Evolutionary conservation across 1,140 invertebrate genomes (phyloP), one percentile per base, ranked within the genome.

Genomic region (Choristoneura fumiferana): DNA sequence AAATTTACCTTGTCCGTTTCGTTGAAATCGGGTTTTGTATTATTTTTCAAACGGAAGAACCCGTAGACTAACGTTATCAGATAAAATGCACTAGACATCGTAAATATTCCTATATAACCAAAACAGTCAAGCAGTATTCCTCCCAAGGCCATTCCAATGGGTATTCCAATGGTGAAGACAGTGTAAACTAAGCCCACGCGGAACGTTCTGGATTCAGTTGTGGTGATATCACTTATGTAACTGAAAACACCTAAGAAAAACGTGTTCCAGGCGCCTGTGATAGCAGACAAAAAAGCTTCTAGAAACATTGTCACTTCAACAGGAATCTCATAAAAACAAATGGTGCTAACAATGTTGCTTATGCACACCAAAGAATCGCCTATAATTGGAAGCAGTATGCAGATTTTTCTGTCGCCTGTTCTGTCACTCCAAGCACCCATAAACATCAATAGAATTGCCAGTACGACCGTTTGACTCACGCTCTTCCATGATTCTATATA

Each of bases 221-320:
- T 86, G 8, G 91, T 92, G 2, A 92, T 84, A 63, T 92, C 91
- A 68, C 91, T 90, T 29, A 92, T 91, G 56, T 92, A 92, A 56
- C 91, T 91, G 62, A 92, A 92, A 9, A 91, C 83, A 12, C 91
- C 90, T 70, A 92, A 84, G 54, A 90, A 88, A 14, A 92, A 73
- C 78, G 90, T 84, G 0, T 90, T 86, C 85, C 88, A 89, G 39
- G 91, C 89, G 17, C 91, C 90, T 17, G 91, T 90, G 12, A 92
- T 75, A 2, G 91, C 91, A 2, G 91, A 90, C 18, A 91, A 85
- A 1, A 92, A 65, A 0, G 83, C 89, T 79, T 92, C 91, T 0
- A 90, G 67, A 39, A 92, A 78, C 65, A 91, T 91, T 12, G 90
- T 89, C 1, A 90, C 73, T 82, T 91, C 90, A 54, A 92, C 69